A percentile compares a stretch with the other conserved stretches of the same genome.
phyloP scores from a whole-genome alignment of 2,113 vertebrate genomes.

The Dipodomys ordii region DNA sequence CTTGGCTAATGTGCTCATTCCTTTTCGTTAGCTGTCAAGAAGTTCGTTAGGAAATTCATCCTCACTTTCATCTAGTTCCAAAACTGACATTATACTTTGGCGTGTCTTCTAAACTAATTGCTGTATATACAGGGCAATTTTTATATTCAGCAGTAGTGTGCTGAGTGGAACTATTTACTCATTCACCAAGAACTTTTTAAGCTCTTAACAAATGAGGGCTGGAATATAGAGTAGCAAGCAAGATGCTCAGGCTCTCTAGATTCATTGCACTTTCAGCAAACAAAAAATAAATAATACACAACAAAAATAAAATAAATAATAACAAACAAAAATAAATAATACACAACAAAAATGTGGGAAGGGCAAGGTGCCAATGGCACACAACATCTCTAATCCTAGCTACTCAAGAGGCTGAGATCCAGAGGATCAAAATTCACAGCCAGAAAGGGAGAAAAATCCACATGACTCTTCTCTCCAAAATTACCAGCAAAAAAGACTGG shows the following conservation, averaged over 20 bases:
- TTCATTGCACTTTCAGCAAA: neutral
- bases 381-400: no score
- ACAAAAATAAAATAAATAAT: neutral
- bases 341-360: no score
- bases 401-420: no score
- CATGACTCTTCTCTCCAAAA: no score
- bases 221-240: neutral
- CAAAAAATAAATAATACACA: neutral
- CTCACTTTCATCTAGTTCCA: conserved; percentile 38
- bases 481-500: no score
- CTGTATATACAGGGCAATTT: neutral
- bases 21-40: neutral
- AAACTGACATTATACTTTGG: conserved; percentile 20
- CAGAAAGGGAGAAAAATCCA: no score
- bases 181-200: neutral
- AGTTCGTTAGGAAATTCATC: neutral
- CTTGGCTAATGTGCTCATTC: neutral
- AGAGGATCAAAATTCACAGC: no score
- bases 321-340: neutral
- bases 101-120: neutral
- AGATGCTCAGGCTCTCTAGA: neutral
- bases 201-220: neutral
- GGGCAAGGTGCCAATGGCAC: no score
- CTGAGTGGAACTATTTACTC: neutral
- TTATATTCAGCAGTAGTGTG: neutral